Evolutionary conservation across 2,797 vertebrate species (phyloP), one percentile per base, ranked within the genome.

Genomic region (Amblyopsis hoosieri): DNA sequence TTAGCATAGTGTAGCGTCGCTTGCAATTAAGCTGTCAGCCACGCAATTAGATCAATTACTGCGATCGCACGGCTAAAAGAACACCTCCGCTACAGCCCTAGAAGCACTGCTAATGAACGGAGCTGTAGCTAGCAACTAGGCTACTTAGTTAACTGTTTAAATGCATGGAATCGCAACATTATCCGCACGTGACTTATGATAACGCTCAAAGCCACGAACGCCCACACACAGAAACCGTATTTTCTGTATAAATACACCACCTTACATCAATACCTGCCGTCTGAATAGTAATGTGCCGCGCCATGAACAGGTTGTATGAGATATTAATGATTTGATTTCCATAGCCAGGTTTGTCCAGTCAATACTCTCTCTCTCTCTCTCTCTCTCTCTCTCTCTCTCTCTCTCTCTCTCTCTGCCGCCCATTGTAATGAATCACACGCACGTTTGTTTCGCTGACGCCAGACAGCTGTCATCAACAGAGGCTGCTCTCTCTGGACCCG

Each of bases 1-100:
- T 61, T 57, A 66, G 69, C 75, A 33, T 72, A 42, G 37, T 42
- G 37, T 29, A 15, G 72, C 75, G 75, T 87, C 74, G 83, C 62
- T 72, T 56, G 68, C 73, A 87, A 83, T 90, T 88, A 84, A 61
- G 75, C 62, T 17, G 58, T 85, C 74, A 84, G 81, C 67, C 71
- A 79, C 80, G 90, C 88, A 90, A 92, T 93, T 91, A 89, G 81
- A 67, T 76, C 64, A 56, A 15, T 56, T 15, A 56, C 9, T 60
- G 72, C 84, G 90, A 89, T 91, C 91, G 86, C 87, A 82, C 59
- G 51, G 72, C 80, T 78, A 78, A 81, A 79, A 80, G 80, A 89
- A 83, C 68, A 81, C 63, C 69, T 85, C 76, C 75, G 63, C 68
- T 67, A 51, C 62, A 79, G 83, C 76, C 83, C 72, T 71, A 55